A percentile compares a stretch with the other conserved stretches of the same genome.
Evolutionary conservation across 2,888 invertebrate genomes (phyloP).

Genomic region (Acheta domesticus): DNA sequence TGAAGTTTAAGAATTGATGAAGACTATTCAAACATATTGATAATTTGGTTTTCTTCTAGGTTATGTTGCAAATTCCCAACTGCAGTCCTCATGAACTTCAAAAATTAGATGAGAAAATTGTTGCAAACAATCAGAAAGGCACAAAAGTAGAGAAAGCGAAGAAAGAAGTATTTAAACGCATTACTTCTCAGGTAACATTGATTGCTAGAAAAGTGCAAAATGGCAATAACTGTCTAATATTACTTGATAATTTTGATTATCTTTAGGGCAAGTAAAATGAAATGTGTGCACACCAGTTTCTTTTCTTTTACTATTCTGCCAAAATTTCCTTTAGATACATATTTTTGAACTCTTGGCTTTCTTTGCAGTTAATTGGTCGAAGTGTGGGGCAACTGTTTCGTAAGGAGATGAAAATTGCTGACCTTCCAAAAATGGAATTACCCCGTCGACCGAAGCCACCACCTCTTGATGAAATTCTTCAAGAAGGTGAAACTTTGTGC

Average conservation of each 20-base stretch:
- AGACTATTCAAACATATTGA: too few species aligned
- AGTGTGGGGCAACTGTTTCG: constrained; percentile 85
- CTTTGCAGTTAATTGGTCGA: constrained; percentile 68
- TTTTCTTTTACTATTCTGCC: too few species aligned
- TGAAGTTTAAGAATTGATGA: too few species aligned
- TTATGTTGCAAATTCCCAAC: constrained; percentile 77
- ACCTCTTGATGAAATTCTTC: neutral
- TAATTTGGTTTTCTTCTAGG: constrained; percentile 42
- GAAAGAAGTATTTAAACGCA: constrained; percentile 86
- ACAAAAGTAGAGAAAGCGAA: constrained; percentile 83
- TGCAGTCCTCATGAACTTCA: constrained; percentile 76
- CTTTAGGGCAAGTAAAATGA: too few species aligned
- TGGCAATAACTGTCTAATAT: too few species aligned
- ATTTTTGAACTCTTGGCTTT: neutral
- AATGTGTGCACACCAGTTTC: too few species aligned
- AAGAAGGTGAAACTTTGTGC: constrained; percentile 4
- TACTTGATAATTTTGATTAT: too few species aligned
- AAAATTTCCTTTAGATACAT: too few species aligned
- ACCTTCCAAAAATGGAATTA: constrained; percentile 69
- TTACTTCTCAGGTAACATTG: constrained; percentile 68
- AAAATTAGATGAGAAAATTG: constrained; percentile 80
- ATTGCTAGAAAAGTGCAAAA: neutral
- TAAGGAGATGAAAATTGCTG: constrained; percentile 80
- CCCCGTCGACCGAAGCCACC: constrained; percentile 38
- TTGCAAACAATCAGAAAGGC: constrained; percentile 46